Conservation (phyloP, 2,888 invertebrate species). For the Aporophyla nigra region DNA sequence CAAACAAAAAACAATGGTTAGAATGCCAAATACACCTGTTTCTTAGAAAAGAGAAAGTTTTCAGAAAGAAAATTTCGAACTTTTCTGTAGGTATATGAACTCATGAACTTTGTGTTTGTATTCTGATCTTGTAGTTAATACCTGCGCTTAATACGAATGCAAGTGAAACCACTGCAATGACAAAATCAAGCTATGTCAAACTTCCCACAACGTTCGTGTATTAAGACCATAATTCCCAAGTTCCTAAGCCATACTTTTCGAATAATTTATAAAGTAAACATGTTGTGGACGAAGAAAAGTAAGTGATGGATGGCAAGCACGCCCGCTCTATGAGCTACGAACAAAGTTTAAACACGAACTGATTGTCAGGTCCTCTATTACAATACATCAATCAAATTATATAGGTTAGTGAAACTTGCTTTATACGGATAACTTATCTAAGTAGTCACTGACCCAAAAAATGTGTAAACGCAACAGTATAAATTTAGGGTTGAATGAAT, state of each 20-base stretch:
- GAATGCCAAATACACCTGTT: background rate
- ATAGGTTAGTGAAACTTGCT: conserved; percentile 53
- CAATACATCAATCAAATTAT: conserved; percentile 41
- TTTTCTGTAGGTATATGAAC: background rate
- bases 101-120: background rate
- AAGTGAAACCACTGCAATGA: background rate
- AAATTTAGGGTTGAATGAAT: conserved; percentile 47
- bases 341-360: conserved; percentile 41
- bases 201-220: conserved; percentile 23
- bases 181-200: conserved; percentile 15
- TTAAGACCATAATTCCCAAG: conserved; percentile 17
- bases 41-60: background rate
- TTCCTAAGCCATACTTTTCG: conserved; percentile 17
- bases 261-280: conserved; percentile 48
- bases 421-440: conserved; percentile 38
- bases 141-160: background rate
- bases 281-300: conserved; percentile 26
- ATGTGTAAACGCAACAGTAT: conserved; percentile 49
- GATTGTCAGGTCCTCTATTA: conserved; percentile 34
- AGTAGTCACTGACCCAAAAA: conserved; percentile 67
- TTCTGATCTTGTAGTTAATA: background rate
- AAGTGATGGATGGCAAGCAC: conserved; percentile 43
- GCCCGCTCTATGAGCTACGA: conserved; percentile 28
- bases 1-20: conserved; percentile 17
- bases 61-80: background rate